Percentiles rank a stretch among this genome's conserved stretches.
Conservation (phyloP, 2,113 vertebrate genomes). For the Pluvianellus socialis region DNA sequence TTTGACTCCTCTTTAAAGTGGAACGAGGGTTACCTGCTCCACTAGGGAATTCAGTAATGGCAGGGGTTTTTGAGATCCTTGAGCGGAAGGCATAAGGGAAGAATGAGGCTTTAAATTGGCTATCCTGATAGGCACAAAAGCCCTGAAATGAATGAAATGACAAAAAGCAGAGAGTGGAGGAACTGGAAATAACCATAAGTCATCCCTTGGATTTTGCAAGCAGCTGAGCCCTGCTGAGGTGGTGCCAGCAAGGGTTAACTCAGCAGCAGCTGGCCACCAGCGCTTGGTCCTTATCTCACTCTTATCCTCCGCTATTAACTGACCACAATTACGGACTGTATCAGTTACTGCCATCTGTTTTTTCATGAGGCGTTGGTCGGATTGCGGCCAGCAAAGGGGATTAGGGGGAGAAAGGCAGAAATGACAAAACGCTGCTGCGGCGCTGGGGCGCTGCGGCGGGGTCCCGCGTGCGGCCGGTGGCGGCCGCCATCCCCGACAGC, state of each 20-base stretch:
- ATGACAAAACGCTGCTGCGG: constrained; percentile 35
- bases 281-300: constrained; percentile 53
- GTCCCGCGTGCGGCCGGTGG: background rate
- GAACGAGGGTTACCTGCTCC: background rate
- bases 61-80: background rate
- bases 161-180: background rate
- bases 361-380: constrained; percentile 28
- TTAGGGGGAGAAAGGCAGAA: constrained; percentile 62
- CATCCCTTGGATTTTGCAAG: background rate
- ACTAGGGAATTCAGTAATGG: fast-evolving
- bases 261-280: constrained; percentile 66
- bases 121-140: background rate
- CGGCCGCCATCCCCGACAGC: constrained; percentile 48
- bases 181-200: background rate
- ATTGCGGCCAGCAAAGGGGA: constrained; percentile 62
- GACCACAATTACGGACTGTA: constrained; percentile 28
- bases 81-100: background rate
- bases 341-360: constrained; percentile 77
- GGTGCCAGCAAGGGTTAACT: constrained; percentile 54
- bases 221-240: background rate
- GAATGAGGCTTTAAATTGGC: background rate
- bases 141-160: background rate
- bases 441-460: background rate
- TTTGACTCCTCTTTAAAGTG: background rate
- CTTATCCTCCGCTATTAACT: constrained; percentile 63